Evolutionary conservation across 2,113 vertebrate genomes (phyloP).

Genomic region (Erythrocebus patas): DNA sequence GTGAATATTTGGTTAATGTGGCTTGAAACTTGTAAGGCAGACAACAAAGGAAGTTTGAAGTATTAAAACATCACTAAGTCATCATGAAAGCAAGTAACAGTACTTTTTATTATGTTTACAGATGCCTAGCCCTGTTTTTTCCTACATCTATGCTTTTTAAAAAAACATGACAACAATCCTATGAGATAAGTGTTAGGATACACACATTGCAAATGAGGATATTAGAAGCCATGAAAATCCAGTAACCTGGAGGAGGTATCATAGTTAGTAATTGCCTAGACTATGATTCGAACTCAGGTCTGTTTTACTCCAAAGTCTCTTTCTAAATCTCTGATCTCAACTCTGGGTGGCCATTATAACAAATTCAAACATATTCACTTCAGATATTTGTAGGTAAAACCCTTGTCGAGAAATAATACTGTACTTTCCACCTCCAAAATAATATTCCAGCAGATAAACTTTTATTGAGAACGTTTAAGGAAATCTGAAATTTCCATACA

Average conservation of each 20-base stretch:
- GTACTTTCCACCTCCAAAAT: not conserved
- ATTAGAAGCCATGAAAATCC: not conserved
- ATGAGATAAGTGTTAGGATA: not conserved
- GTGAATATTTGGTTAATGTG: not conserved
- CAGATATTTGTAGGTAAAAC: not conserved
- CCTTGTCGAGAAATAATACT: not conserved
- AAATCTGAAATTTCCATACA: not conserved
- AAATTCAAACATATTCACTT: not conserved
- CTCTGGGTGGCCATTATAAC: not conserved
- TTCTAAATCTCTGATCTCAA: conserved; percentile 6
- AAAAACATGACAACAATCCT: not conserved
- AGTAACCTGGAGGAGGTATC: not conserved
- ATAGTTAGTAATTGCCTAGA: not conserved
- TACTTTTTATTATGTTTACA: not conserved
- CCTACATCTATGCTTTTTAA: not conserved
- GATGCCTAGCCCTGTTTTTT: not conserved
- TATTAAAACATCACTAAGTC: not conserved
- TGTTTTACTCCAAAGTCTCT: not conserved
- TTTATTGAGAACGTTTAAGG: not conserved
- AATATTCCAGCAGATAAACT: not conserved
- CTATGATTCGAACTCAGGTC: not conserved
- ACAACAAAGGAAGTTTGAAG: conserved; percentile 25
- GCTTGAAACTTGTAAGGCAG: conserved; percentile 25
- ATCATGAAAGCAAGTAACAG: not conserved
- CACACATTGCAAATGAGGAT: not conserved